phyloP scores from a whole-genome alignment of 1,140 invertebrate genomes.

The Sarcophaga bullata region DNA sequence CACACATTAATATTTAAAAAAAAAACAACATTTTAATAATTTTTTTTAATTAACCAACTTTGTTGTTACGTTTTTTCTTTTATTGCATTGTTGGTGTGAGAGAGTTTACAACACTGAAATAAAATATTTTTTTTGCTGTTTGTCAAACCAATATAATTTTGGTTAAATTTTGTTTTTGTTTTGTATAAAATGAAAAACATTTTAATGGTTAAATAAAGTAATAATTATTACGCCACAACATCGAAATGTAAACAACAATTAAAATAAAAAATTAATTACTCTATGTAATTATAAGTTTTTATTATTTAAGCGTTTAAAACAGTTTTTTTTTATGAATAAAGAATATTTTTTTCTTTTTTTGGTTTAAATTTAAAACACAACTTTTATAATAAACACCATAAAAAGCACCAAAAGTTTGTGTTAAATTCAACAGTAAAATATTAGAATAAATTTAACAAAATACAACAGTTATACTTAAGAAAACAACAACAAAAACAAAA shows the following conservation, averaged over 20 bases:
- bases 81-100: neutral
- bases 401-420: conserved; percentile 14
- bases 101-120: conserved; percentile 17
- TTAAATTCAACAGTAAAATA: neutral
- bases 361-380: conserved; percentile 2
- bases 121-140: neutral
- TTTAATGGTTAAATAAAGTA: neutral
- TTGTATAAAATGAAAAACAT: neutral
- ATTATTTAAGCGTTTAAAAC: neutral
- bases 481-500: neutral
- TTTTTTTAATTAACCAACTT: conserved; percentile 8
- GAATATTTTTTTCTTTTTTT: neutral
- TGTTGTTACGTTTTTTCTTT: neutral
- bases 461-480: conserved; percentile 1
- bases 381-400: conserved; percentile 5
- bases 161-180: neutral
- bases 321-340: neutral
- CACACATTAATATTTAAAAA: neutral
- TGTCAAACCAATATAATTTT: no score
- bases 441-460: conserved; percentile 11
- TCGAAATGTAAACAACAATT: conserved; percentile 24
- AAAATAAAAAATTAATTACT: conserved; percentile 19
- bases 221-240: conserved; percentile 18
- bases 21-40: neutral
- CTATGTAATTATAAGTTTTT: conserved; percentile 11